Percentiles rank a stretch among this genome's conserved stretches.
phyloP scores from a whole-genome alignment of 2,888 invertebrate species.

The Cheilosia vernalis region DNA sequence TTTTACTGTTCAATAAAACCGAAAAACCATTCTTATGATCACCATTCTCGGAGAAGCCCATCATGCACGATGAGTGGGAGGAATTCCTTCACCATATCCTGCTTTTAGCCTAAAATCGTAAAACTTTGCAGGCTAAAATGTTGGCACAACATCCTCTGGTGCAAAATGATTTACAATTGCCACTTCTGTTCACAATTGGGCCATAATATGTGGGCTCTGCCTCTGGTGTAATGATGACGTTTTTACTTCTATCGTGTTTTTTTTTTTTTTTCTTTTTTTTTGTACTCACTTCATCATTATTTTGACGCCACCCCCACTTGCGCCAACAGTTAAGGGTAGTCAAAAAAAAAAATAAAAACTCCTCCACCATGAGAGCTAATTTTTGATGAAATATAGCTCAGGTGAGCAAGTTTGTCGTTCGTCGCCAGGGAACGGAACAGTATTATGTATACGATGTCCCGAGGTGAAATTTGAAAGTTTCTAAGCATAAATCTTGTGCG shows the following conservation, averaged over 20 bases:
- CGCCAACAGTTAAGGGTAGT: conserved; percentile 20
- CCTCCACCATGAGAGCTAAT: conserved; percentile 46
- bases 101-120: conserved; percentile 53
- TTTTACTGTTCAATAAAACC: conserved; percentile 66
- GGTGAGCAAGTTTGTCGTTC: conserved; percentile 72
- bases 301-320: conserved; percentile 36
- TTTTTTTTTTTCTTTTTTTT: conserved; percentile 17
- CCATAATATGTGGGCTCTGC: conserved; percentile 66
- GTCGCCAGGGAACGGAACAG: conserved; percentile 40
- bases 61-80: conserved; percentile 11
- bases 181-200: conserved; percentile 74
- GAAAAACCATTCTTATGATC: conserved; percentile 56
- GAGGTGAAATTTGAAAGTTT: conserved; percentile 41
- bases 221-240: conserved; percentile 48
- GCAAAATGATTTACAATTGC: conserved; percentile 73
- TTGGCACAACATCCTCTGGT: conserved; percentile 57
- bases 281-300: conserved; percentile 57
- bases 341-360: conserved; percentile 20
- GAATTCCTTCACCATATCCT: conserved; percentile 36
- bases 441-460: conserved; percentile 4
- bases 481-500: conserved; percentile 61
- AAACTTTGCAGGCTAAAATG: conserved; percentile 52
- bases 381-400: conserved; percentile 66
- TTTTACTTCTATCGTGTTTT: conserved; percentile 3
- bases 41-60: conserved; percentile 10